phyloP scores from a whole-genome alignment of 92 coral and sea anemone genomes.

The Hydrozoanthus gracilis region DNA sequence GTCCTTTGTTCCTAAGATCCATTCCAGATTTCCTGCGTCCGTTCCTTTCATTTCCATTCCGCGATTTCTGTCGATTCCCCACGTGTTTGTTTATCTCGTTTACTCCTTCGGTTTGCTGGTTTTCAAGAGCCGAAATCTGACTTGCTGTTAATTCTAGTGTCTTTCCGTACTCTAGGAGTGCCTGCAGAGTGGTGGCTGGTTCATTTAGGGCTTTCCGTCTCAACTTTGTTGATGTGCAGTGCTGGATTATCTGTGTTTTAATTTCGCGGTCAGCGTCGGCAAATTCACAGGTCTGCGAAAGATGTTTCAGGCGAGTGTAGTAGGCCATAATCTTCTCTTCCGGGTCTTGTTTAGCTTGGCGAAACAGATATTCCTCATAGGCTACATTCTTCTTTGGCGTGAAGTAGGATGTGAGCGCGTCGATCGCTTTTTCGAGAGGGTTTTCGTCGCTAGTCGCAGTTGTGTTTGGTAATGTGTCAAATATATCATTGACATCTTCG shows the following conservation, averaged over 20 bases:
- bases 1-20: slow-evolving; percentile 42
- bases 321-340: slow-evolving; percentile 35
- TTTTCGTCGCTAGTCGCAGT: slow-evolving; percentile 39
- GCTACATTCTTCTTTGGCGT: slow-evolving; percentile 52
- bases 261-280: slow-evolving; percentile 65
- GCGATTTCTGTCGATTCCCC: slow-evolving; percentile 31
- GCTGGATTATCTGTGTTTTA: slow-evolving; percentile 73
- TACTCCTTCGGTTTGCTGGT: slow-evolving; percentile 33
- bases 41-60: slow-evolving; percentile 16
- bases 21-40: slow-evolving; percentile 35
- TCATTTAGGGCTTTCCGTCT: slow-evolving; percentile 59
- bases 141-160: slow-evolving; percentile 55
- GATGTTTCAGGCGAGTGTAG: slow-evolving; percentile 40
- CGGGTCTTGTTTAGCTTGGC: slow-evolving; percentile 50
- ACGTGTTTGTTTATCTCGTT: slow-evolving; percentile 25
- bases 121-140: slow-evolving; percentile 46
- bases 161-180: slow-evolving; percentile 59
- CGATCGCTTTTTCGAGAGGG: slow-evolving; percentile 42
- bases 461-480: slow-evolving; percentile 41
- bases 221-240: slow-evolving; percentile 56
- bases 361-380: slow-evolving; percentile 49
- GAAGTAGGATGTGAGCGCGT: slow-evolving; percentile 51
- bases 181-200: slow-evolving; percentile 54
- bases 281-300: slow-evolving; percentile 36
- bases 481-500: slow-evolving; percentile 61